Evolutionary conservation across 2,888 invertebrate genomes (phyloP).

Genomic region (Endomychus coccineus): DNA sequence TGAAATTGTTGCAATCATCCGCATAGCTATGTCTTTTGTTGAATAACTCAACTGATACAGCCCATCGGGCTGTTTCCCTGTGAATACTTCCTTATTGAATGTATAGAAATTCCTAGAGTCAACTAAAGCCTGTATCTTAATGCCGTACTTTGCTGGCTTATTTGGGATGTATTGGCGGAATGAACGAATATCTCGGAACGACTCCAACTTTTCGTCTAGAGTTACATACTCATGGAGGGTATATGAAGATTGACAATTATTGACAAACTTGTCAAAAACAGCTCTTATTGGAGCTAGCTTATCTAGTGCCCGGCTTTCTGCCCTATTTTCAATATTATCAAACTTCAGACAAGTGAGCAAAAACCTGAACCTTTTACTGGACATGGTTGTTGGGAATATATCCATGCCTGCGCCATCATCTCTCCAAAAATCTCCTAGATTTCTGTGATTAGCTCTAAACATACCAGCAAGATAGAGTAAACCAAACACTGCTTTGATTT

Average conservation of each 20-base stretch:
- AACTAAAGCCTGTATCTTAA: constrained; percentile 6
- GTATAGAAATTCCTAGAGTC: constrained; percentile 3
- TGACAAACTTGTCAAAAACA: constrained; percentile 15
- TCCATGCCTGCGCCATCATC: constrained; percentile 15
- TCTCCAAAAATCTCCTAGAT: constrained; percentile 13
- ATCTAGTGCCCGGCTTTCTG: constrained; percentile 6
- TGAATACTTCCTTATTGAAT: constrained; percentile 6
- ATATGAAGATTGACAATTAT: constrained; percentile 14
- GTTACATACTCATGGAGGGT: constrained; percentile 14
- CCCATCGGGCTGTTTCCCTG: constrained; percentile 10
- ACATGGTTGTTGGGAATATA: constrained; percentile 15
- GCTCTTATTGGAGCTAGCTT: constrained; percentile 13
- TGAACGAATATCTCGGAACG: constrained; percentile 9
- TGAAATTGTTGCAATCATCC: constrained; percentile 1
- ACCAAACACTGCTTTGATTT: constrained; percentile 17
- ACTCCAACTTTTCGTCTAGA: constrained; percentile 14
- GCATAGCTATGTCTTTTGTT: neutral
- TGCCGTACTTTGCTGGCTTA: constrained; percentile 10
- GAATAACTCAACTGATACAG: neutral
- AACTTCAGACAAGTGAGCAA: constrained; percentile 8
- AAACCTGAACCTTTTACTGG: constrained; percentile 9
- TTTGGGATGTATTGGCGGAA: constrained; percentile 12
- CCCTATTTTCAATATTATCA: constrained; percentile 6
- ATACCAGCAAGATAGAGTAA: constrained; percentile 17
- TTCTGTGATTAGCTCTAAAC: constrained; percentile 11